phyloP scores from a whole-genome alignment of 2,113 vertebrate species.

The Spermophilus dauricus region DNA sequence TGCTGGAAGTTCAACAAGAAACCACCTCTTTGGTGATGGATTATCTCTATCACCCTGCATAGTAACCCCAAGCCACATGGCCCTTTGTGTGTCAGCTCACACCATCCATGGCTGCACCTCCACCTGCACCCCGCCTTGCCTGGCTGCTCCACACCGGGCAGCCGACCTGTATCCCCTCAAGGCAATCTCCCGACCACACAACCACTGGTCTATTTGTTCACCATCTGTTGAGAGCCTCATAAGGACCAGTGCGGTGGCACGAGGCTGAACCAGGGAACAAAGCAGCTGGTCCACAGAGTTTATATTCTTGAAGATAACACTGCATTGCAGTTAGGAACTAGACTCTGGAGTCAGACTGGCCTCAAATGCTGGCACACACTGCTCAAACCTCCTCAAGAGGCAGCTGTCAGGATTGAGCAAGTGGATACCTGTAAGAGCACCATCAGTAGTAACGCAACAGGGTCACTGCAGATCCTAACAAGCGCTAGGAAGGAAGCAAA shows the following conservation, averaged over 20 bases:
- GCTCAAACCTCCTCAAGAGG: too few species aligned
- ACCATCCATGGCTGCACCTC: not conserved
- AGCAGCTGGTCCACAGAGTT: not conserved
- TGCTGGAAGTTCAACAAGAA: not conserved
- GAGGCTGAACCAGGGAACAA: not conserved
- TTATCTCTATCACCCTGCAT: not conserved
- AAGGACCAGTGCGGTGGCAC: not conserved
- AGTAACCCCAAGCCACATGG: not conserved
- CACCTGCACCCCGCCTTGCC: not conserved
- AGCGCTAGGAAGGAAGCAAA: not conserved
- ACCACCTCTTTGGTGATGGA: not conserved
- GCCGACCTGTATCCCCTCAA: not conserved
- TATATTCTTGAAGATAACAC: not conserved
- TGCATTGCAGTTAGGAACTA: not conserved
- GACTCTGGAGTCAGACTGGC: not conserved
- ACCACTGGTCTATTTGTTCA: not conserved
- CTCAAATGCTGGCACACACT: not conserved
- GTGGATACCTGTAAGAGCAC: not conserved
- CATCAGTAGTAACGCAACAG: not conserved
- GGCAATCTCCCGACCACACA: not conserved
- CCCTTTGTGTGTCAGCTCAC: not conserved
- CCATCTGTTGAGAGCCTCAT: not conserved
- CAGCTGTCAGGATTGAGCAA: not conserved
- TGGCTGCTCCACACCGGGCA: not conserved
- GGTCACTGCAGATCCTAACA: not conserved